Evolutionary conservation across 2,888 invertebrate genomes (phyloP), one percentile per base, ranked within the genome.

Genomic region (Eustalomyia histrio): DNA sequence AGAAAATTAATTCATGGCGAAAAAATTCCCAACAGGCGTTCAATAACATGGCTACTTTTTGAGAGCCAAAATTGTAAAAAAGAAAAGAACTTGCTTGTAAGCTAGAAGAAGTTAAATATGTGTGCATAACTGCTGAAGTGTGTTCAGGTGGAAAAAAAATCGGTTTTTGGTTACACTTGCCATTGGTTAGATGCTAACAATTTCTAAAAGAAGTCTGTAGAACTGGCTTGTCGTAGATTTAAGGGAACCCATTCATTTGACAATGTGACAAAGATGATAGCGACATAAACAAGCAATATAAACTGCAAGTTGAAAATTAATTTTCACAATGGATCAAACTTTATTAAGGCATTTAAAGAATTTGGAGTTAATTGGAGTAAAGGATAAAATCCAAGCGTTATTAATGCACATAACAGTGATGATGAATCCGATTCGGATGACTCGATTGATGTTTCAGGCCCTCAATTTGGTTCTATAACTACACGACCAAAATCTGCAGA

Each of bases 291-390:
- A 76, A 35, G 10, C 29, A 64, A 69, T 76, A 64, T 58, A 63
- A 55, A 39, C 2, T 69, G 3, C 69, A 63, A 18, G 10, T 35
- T 39, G 63, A 76, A 76, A 64, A 65, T 72, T 50, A 43, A 67
- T 60, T 72, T 63, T 43, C 63, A 72, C 63, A 72, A 72, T 53
- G 72, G 43, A n/a, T 74, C 67, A 14, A 74, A 74, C n/a, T 74
- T 74, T 8, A 33, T 74, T 47, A 67, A 60, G 21, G 67, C 65
- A 3, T 67, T 74, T 74, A 57, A 67, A 17, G 73, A 64, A 33
- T 75, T 75, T 52, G 65, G 65, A 29, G 65, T 74, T 65, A 35
- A 74, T 17, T 18, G 65, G 17, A 58, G 74, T 74, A 65, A 47
- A 18, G 2, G 21, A 58, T 35, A 65, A 43, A 39, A 21, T 39